Conservation (phyloP, 2,113 vertebrate species). For the Varanus salvator region DNA sequence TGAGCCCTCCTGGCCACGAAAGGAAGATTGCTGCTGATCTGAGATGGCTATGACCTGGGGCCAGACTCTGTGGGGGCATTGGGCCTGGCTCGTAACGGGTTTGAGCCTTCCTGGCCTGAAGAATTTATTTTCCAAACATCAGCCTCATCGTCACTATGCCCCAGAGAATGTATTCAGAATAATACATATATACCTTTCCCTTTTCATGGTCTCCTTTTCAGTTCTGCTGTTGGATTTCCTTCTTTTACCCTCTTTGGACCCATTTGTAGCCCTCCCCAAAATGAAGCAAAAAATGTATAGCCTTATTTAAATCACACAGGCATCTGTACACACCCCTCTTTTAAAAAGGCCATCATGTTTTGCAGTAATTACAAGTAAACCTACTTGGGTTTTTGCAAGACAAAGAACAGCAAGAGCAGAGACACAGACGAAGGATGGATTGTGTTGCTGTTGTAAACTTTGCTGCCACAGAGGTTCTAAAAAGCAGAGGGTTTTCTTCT, state of each 20-base stretch:
- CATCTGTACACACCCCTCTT: too few relatives aligned
- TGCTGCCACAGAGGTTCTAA: not conserved
- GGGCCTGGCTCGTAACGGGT: not conserved
- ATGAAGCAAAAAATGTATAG: not conserved
- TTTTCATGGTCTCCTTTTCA: constrained; percentile 45
- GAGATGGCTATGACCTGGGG: not conserved
- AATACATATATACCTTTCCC: constrained; percentile 5
- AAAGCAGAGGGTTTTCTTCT: constrained; percentile 41
- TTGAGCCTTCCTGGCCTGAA: not conserved
- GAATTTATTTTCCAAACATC: not conserved
- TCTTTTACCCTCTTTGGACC: not conserved
- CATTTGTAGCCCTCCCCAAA: not conserved
- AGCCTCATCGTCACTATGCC: not conserved
- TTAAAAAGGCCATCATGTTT: too few relatives aligned
- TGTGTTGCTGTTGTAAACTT: constrained; percentile 23
- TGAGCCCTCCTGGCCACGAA: not conserved
- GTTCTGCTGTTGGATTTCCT: constrained; percentile 47
- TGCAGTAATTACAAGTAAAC: not conserved
- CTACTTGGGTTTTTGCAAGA: not conserved
- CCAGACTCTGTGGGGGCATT: not conserved
- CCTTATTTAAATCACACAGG: too few relatives aligned
- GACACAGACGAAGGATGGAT: not conserved
- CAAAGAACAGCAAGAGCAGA: not conserved
- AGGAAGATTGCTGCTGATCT: not conserved
- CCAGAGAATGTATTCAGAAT: not conserved